Conservation (phyloP, 2,797 vertebrate genomes). For the Pipistrellus pygmaeus region DNA sequence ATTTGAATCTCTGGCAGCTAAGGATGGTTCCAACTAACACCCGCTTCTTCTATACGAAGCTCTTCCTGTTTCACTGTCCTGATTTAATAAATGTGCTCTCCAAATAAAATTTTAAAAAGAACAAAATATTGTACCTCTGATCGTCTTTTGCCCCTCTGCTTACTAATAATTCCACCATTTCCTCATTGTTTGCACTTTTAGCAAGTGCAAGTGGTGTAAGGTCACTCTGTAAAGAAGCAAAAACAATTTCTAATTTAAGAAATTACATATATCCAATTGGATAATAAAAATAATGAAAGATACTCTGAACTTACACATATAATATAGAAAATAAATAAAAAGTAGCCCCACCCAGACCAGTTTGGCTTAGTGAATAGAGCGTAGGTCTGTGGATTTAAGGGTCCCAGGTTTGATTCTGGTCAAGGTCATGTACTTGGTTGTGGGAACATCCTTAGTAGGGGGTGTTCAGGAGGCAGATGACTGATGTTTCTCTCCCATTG, state of each 20-base stretch:
- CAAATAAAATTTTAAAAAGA: not conserved
- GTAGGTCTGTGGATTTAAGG: too few species aligned
- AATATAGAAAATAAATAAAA: not conserved
- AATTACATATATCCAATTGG: not conserved
- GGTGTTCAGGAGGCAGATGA: too few species aligned
- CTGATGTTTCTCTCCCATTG: too few species aligned
- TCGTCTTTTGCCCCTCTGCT: slow-evolving; percentile 90
- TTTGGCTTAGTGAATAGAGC: too few species aligned
- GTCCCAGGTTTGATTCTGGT: too few species aligned
- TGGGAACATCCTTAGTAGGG: too few species aligned
- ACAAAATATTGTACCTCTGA: slow-evolving; percentile 82
- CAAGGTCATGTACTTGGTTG: too few species aligned
- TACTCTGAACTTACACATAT: not conserved
- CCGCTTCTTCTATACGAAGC: not conserved
- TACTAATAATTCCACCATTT: slow-evolving; percentile 93
- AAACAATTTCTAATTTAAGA: slow-evolving; percentile 15
- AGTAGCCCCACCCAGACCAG: too few species aligned
- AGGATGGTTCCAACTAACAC: not conserved
- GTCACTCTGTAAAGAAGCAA: slow-evolving; percentile 89
- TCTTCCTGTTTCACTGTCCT: not conserved
- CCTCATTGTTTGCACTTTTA: slow-evolving; percentile 90
- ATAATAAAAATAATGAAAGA: not conserved
- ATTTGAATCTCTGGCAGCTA: not conserved
- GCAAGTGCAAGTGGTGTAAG: slow-evolving; percentile 92
- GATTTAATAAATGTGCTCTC: not conserved